These are phyloP conservation scores for Polyodon spathula DNA, from an alignment of 2,113 vertebrate genomes.

Conservation along the genomic window DNA sequence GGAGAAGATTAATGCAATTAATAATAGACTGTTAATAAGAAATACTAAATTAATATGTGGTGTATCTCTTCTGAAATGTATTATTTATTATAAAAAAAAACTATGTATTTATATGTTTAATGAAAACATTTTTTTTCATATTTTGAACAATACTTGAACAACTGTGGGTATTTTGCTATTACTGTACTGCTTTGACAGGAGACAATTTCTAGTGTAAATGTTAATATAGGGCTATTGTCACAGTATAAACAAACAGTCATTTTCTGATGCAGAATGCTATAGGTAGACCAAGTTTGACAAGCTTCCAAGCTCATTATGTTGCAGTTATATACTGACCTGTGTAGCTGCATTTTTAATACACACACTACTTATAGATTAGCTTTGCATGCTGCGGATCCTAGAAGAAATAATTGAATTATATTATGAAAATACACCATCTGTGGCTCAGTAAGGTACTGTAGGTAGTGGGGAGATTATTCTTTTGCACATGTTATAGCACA, in stretches of 20 bases:
- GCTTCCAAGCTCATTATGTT: constrained; percentile 51
- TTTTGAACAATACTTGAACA: no score
- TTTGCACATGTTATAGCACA: no score
- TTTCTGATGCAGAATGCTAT: constrained; percentile 33
- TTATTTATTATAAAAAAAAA: constrained; percentile 1
- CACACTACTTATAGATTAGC: constrained; percentile 19
- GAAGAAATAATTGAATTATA: neutral
- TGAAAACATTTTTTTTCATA: no score
- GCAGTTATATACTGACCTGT: constrained; percentile 29
- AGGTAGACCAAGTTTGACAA: constrained; percentile 51
- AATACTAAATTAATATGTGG: neutral
- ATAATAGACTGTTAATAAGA: constrained; percentile 9
- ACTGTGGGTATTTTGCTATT: constrained; percentile 1
- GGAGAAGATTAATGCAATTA: constrained; percentile 9
- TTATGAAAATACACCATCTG: neutral
- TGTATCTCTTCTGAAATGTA: neutral
- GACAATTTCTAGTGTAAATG: constrained; percentile 19
- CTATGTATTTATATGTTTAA: neutral
- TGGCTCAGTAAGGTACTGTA: neutral
- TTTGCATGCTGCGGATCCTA: neutral
- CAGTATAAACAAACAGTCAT: constrained; percentile 39
- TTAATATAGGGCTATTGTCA: constrained; percentile 18
- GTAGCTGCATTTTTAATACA: constrained; percentile 39
- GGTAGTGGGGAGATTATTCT: neutral
- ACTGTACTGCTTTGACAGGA: neutral